These are phyloP conservation scores for Anolis carolinensis DNA, from an alignment of 2,113 vertebrate genomes.

Conservation along the genomic window DNA sequence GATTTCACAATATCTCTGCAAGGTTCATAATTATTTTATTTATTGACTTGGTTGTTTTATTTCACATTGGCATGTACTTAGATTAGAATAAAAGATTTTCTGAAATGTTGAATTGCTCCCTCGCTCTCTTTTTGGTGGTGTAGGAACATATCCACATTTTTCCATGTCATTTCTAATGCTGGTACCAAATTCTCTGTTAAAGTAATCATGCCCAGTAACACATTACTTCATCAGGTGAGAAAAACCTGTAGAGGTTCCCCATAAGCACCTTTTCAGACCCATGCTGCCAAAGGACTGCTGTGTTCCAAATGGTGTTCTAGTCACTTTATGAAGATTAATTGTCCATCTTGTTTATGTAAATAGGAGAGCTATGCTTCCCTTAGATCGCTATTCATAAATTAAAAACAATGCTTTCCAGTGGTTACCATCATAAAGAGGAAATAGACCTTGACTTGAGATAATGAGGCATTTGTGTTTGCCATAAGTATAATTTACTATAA, in stretches of 20 bases:
- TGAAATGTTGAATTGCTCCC: too few relatives aligned
- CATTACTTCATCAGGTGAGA: too few relatives aligned
- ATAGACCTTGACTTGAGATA: constrained; percentile 71
- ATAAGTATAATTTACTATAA: constrained; percentile 64
- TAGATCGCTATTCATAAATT: constrained; percentile 66
- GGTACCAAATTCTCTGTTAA: too few relatives aligned
- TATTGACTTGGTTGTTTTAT: too few relatives aligned
- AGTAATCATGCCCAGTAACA: too few relatives aligned
- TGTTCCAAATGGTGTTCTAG: neutral
- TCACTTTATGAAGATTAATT: constrained; percentile 67
- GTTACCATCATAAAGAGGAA: constrained; percentile 61
- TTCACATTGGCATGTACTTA: too few relatives aligned
- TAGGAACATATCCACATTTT: too few relatives aligned
- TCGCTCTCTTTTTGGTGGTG: too few relatives aligned
- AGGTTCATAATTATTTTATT: too few relatives aligned
- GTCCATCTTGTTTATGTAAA: constrained; percentile 58
- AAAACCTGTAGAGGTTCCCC: neutral
- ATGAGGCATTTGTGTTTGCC: constrained; percentile 70
- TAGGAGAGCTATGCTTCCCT: constrained; percentile 44
- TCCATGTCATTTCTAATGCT: too few relatives aligned
- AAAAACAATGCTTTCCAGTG: constrained; percentile 58
- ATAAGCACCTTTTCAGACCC: neutral
- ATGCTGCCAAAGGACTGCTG: neutral
- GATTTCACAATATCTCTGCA: too few relatives aligned
- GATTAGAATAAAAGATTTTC: too few relatives aligned